A percentile compares a stretch with the other conserved stretches of the same genome.
Conservation (phyloP, 2,797 vertebrate species). For the Meda fulgida region DNA sequence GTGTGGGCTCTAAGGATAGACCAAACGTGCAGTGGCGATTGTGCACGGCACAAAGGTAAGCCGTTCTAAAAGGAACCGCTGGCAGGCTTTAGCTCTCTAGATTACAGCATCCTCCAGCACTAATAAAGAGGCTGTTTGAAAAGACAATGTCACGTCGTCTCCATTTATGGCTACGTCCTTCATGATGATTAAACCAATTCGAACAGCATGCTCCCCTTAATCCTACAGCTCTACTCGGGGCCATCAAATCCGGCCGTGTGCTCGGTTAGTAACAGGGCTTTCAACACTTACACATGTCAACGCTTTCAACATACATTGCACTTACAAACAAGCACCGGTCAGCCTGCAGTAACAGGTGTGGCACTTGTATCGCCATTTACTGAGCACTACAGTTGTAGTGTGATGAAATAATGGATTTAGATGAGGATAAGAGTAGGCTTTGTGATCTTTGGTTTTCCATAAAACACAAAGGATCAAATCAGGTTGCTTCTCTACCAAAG, state of each 20-base stretch:
- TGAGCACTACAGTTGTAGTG: conserved; percentile 28
- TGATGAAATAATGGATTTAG: conserved; percentile 71
- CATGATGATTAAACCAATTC: conserved; percentile 57
- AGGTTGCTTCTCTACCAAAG: conserved; percentile 75
- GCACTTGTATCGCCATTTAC: conserved; percentile 23
- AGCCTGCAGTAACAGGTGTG: conserved; percentile 22
- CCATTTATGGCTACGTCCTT: conserved; percentile 48
- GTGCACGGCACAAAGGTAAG: conserved; percentile 26
- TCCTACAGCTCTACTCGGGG: conserved; percentile 65
- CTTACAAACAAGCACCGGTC: conserved; percentile 27
- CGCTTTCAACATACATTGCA: conserved; percentile 29
- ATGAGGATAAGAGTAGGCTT: conserved; percentile 68
- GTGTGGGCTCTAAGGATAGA: conserved; percentile 16
- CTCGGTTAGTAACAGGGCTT: conserved; percentile 25
- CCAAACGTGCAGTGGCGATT: background rate
- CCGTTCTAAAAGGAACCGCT: conserved; percentile 31
- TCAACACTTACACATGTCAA: conserved; percentile 16
- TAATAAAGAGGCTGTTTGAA: conserved; percentile 52
- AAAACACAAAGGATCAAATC: conserved; percentile 66
- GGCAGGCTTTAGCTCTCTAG: conserved; percentile 44
- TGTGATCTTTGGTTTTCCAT: conserved; percentile 37
- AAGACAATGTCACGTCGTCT: conserved; percentile 55
- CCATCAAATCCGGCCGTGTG: conserved; percentile 64
- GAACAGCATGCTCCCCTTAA: conserved; percentile 68
- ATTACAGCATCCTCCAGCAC: conserved; percentile 53